phyloP scores from a whole-genome alignment of 2,113 vertebrate genomes.

The Hydropotes inermis region DNA sequence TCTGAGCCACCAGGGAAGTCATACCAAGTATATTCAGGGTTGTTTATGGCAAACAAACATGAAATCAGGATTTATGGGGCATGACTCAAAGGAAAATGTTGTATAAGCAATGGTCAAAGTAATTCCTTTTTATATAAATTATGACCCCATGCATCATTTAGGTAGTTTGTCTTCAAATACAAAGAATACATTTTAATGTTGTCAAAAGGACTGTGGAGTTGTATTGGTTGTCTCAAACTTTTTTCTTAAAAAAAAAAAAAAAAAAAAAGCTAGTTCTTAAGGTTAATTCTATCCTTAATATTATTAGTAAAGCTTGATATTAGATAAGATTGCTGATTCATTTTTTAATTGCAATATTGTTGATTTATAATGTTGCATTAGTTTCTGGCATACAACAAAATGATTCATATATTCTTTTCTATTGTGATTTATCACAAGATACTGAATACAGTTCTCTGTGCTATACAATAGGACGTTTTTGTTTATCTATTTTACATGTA shows the following conservation, averaged over 20 bases:
- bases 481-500: background rate
- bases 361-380: background rate
- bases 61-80: background rate
- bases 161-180: background rate
- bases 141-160: background rate
- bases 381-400: background rate
- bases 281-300: background rate
- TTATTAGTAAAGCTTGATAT: background rate
- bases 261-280: background rate
- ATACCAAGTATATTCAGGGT: background rate
- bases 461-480: background rate
- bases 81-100: background rate
- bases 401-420: background rate
- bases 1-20: too few relatives aligned
- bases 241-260: too few relatives aligned
- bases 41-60: conserved; percentile 2
- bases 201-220: background rate
- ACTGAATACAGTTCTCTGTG: background rate
- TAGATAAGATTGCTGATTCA: background rate
- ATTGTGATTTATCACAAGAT: background rate
- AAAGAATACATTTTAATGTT: background rate
- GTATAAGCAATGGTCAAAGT: background rate
- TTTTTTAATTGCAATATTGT: background rate
- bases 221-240: background rate
- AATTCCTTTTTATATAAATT: background rate